A percentile compares a stretch with the other conserved stretches of the same genome.
phyloP scores from a whole-genome alignment of 2,113 vertebrate species.

The Macquaria australasica region DNA sequence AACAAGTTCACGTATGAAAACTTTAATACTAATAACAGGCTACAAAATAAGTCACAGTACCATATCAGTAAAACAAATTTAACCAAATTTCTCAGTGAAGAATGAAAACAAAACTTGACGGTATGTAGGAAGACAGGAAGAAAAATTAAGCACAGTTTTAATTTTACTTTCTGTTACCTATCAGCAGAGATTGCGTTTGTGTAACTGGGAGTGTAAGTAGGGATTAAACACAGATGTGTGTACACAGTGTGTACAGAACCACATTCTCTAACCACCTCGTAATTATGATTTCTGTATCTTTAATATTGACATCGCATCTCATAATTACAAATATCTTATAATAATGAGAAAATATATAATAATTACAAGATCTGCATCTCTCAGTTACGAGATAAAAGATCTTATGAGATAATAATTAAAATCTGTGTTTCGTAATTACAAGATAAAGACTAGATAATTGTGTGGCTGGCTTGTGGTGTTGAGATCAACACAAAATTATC shows the following conservation, averaged over 20 bases:
- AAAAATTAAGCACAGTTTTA: not conserved
- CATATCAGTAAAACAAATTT: not conserved
- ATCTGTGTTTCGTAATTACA: not conserved
- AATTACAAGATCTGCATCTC: not conserved
- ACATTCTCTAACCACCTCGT: not conserved
- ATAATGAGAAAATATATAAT: not conserved
- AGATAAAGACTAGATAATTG: not conserved
- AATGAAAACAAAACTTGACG: not conserved
- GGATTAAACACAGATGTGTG: not conserved
- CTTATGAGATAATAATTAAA: not conserved
- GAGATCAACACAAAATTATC: not conserved
- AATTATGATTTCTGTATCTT: not conserved
- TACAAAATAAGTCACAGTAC: constrained; percentile 38
- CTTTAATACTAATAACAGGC: constrained; percentile 22
- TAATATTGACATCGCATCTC: not conserved
- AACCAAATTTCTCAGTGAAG: not conserved
- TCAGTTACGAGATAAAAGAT: not conserved
- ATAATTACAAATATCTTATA: not conserved
- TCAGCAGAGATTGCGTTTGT: not conserved
- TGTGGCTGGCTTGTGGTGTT: not conserved
- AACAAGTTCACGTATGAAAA: constrained; percentile 21
- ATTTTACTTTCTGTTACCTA: not conserved
- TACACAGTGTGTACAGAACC: not conserved
- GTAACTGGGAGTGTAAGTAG: not conserved
- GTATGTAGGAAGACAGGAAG: constrained; percentile 1